Evolutionary conservation across 37 sponge, comb jelly and placozoan genomes (phyloP).

Genomic region (Amphimedon queenslandica): DNA sequence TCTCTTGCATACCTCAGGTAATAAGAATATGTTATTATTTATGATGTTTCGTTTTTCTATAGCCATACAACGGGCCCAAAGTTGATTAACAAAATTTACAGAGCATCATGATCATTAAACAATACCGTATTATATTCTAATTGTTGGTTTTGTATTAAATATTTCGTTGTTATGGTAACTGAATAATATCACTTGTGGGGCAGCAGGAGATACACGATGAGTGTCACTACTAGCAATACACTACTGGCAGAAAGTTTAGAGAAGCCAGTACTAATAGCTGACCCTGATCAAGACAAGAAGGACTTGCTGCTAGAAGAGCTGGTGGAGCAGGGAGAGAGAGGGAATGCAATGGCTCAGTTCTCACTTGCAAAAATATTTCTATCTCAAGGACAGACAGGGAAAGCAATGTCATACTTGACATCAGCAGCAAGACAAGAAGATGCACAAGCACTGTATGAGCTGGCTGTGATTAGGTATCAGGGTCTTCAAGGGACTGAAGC

Average conservation of each 20-base stretch:
- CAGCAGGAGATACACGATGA: too few species aligned
- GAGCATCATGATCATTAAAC: too few species aligned
- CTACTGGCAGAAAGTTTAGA: too few species aligned
- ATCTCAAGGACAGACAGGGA: conserved; percentile 2
- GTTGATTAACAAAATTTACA: neutral
- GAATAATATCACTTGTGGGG: too few species aligned
- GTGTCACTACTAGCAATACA: too few species aligned
- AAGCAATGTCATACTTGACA: conserved; percentile 59
- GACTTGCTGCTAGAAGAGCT: conserved; percentile 43
- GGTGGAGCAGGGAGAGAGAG: conserved; percentile 35
- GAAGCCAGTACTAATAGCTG: too few species aligned
- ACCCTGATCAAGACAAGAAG: too few species aligned
- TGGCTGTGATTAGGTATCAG: conserved; percentile 84
- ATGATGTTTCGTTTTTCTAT: neutral
- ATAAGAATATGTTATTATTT: neutral
- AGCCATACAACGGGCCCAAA: neutral
- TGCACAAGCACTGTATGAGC: conserved; percentile 75
- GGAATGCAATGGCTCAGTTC: conserved; percentile 53
- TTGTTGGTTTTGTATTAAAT: too few species aligned
- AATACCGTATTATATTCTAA: too few species aligned
- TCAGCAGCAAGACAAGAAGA: conserved; percentile 32
- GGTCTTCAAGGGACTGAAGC: conserved; percentile 65
- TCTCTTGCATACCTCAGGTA: conserved; percentile 60
- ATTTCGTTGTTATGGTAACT: too few species aligned
- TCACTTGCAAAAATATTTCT: conserved; percentile 67